Conservation (phyloP, 2,113 vertebrate species). For the Poicephalus meyeri region DNA sequence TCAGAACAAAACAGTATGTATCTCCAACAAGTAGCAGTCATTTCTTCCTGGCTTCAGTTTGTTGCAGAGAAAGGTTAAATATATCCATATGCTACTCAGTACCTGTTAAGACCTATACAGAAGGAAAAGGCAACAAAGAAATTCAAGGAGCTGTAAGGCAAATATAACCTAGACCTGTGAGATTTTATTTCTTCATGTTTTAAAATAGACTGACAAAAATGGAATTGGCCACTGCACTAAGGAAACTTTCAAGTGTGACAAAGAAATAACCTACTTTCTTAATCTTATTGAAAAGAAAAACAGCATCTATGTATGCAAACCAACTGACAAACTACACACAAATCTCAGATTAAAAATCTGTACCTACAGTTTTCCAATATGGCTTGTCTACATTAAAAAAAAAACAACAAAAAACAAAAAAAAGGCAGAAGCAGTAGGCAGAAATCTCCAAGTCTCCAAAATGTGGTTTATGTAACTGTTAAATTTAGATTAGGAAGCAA, state of each 20-base stretch:
- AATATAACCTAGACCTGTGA: neutral
- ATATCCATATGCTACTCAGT: neutral
- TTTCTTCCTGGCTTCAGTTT: neutral
- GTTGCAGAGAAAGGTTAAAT: neutral
- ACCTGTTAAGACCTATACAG: neutral
- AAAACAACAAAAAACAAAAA: neutral
- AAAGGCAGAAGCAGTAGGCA: conserved; percentile 27
- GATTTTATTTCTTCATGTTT: neutral
- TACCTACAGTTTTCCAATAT: neutral
- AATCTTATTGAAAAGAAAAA: neutral
- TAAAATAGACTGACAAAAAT: conserved; percentile 23
- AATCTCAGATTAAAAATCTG: neutral
- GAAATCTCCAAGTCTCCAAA: conserved; percentile 53
- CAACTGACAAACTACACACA: neutral
- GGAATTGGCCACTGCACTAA: neutral
- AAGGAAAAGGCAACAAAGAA: neutral
- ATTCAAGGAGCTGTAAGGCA: neutral
- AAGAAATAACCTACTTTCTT: conserved; percentile 1
- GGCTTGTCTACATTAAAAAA: neutral
- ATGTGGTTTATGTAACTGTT: conserved; percentile 70
- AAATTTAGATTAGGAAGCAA: conserved; percentile 70
- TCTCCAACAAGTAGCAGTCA: neutral
- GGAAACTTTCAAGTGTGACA: conserved; percentile 24
- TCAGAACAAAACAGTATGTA: neutral
- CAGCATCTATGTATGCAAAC: neutral